Evolutionary conservation across 1,140 invertebrate species (phyloP).

Genomic region (Philotrypesis tridentata): DNA sequence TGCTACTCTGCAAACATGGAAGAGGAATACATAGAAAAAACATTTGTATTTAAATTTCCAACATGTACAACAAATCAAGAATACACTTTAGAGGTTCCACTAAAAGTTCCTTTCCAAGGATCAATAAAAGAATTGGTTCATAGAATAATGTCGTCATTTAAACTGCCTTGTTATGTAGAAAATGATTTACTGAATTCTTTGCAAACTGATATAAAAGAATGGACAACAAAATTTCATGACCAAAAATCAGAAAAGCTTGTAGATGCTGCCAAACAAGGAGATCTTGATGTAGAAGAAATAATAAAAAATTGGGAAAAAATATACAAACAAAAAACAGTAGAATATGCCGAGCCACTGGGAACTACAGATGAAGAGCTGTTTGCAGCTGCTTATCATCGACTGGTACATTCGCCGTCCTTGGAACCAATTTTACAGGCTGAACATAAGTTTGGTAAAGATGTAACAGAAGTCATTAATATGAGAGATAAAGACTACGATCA

Average conservation of each 20-base stretch:
- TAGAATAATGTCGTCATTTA: constrained; percentile 80
- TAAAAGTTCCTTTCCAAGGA: constrained; percentile 77
- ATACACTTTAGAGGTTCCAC: constrained; percentile 77
- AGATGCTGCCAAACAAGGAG: constrained; percentile 73
- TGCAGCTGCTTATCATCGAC: constrained; percentile 85
- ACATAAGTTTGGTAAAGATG: constrained; percentile 83
- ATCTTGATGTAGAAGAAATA: constrained; percentile 79
- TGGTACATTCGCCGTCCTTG: constrained; percentile 87
- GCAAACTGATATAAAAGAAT: constrained; percentile 71
- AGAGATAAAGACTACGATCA: constrained; percentile 79
- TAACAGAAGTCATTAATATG: constrained; percentile 79
- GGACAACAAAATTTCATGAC: constrained; percentile 75
- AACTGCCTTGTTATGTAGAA: constrained; percentile 82
- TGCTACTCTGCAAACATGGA: constrained; percentile 55
- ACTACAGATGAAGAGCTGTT: constrained; percentile 85
- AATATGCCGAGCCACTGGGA: constrained; percentile 80
- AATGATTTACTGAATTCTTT: constrained; percentile 74
- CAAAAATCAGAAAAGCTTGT: constrained; percentile 74
- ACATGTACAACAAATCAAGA: constrained; percentile 76
- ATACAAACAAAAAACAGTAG: constrained; percentile 80
- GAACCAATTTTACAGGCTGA: constrained; percentile 86
- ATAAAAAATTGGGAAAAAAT: constrained; percentile 81
- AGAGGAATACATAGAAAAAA: constrained; percentile 70
- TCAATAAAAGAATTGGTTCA: constrained; percentile 79
- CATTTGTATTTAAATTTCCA: constrained; percentile 76